Conservation (phyloP, 2,113 vertebrate species). For the Oreocharis arfaki region DNA sequence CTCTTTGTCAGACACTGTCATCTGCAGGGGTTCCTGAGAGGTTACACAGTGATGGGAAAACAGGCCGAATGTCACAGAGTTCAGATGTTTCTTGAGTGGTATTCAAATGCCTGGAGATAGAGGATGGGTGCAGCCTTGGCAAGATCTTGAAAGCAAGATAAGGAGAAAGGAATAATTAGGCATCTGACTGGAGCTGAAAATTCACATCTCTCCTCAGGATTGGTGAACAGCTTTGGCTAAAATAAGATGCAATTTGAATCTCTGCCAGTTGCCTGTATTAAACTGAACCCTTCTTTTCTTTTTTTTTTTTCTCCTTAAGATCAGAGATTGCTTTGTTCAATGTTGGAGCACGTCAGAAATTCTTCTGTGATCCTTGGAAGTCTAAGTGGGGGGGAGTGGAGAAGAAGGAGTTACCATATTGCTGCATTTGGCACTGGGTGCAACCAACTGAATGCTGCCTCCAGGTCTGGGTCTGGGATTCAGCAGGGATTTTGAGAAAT, state of each 20-base stretch:
- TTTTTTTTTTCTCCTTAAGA: background rate
- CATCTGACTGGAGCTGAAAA: slow-evolving; percentile 44
- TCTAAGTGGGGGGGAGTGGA: background rate
- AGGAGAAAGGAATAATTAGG: slow-evolving; percentile 36
- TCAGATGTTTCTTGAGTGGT: background rate
- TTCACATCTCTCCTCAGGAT: slow-evolving; percentile 32
- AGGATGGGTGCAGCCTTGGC: slow-evolving; percentile 52
- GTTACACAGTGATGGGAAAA: background rate
- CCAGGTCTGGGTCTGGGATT: background rate
- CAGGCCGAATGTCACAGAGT: background rate
- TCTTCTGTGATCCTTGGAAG: slow-evolving; percentile 30
- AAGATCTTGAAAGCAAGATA: slow-evolving; percentile 53
- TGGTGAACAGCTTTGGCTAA: slow-evolving; percentile 49
- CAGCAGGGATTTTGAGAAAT: background rate
- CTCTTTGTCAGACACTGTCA: background rate
- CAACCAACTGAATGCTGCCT: background rate
- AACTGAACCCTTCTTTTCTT: background rate
- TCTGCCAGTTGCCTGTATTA: slow-evolving; percentile 48
- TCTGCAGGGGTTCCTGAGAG: slow-evolving; percentile 18
- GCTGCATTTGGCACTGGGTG: background rate
- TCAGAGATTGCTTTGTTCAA: slow-evolving; percentile 56
- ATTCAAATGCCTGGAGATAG: slow-evolving; percentile 31
- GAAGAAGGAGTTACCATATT: slow-evolving; percentile 14
- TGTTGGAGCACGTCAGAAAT: slow-evolving; percentile 54
- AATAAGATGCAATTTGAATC: slow-evolving; percentile 42